phyloP scores from a whole-genome alignment of 2,797 vertebrate species.

The Ammospiza maritima region DNA sequence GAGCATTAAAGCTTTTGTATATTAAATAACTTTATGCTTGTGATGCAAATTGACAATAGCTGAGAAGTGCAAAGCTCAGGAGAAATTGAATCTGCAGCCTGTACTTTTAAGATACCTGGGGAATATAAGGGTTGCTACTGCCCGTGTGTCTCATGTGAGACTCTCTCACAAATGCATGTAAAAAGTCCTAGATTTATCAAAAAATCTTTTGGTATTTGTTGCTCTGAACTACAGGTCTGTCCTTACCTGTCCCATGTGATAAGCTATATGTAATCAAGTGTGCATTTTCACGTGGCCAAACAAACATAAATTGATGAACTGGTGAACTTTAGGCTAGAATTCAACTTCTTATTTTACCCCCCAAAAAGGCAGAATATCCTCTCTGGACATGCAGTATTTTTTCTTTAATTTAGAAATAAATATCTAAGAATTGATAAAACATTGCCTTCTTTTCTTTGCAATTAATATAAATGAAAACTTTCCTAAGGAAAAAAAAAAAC shows the following conservation, averaged over 20 bases:
- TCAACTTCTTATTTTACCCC: background rate
- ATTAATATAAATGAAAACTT: background rate
- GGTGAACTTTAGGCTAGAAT: background rate
- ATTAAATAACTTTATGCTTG: constrained; percentile 62
- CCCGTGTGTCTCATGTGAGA: rapidly evolving
- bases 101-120: background rate
- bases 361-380: rapidly evolving
- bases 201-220: background rate
- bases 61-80: constrained; percentile 59
- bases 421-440: background rate
- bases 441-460: background rate
- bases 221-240: background rate
- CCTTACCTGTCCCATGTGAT: background rate
- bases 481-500: background rate
- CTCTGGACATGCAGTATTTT: background rate
- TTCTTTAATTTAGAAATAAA: background rate
- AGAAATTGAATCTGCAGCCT: constrained; percentile 12
- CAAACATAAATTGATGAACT: background rate
- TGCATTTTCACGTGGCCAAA: background rate
- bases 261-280: background rate
- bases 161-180: background rate
- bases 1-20: constrained; percentile 57
- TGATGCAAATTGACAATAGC: constrained; percentile 64
- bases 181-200: background rate
- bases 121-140: background rate